A percentile compares a stretch with the other conserved stretches of the same genome.
Conservation (phyloP, 2,888 invertebrate genomes). For the Prosopocoilus inquinatus region DNA sequence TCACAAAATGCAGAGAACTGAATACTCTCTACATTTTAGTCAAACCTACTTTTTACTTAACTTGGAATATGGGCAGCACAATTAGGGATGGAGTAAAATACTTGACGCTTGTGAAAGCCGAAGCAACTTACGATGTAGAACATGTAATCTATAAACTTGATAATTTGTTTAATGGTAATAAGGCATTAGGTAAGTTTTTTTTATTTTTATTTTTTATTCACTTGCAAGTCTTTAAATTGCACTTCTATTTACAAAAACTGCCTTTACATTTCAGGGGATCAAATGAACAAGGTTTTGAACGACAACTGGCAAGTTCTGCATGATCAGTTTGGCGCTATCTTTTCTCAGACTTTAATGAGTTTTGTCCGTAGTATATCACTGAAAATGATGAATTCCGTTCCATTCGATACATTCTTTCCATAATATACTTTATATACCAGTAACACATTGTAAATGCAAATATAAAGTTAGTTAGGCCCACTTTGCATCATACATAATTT, state of each 20-base stretch:
- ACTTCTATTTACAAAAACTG: background rate
- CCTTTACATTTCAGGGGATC: conserved; percentile 5
- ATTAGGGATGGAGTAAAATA: conserved; percentile 12
- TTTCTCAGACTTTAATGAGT: no score
- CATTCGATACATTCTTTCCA: no score
- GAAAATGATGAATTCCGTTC: no score
- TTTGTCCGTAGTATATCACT: no score
- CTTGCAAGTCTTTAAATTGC: no score
- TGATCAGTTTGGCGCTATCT: no score
- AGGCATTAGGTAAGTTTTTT: conserved; percentile 10
- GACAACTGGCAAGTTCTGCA: conserved; percentile 2
- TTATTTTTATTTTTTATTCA: no score
- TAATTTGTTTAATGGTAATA: conserved; percentile 12
- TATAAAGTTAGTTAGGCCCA: no score
- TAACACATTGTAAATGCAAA: no score
- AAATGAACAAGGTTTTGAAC: conserved; percentile 10
- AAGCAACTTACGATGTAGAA: conserved; percentile 1
- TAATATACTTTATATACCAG: no score
- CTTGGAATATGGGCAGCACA: conserved; percentile 1
- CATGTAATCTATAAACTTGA: conserved; percentile 7
- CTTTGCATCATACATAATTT: no score
- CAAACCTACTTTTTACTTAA: background rate
- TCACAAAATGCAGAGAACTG: background rate
- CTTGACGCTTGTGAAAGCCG: conserved; percentile 4
- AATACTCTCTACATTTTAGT: background rate